Evolutionary conservation across 2,113 vertebrate genomes (phyloP).

Genomic region (Apodemus sylvaticus): DNA sequence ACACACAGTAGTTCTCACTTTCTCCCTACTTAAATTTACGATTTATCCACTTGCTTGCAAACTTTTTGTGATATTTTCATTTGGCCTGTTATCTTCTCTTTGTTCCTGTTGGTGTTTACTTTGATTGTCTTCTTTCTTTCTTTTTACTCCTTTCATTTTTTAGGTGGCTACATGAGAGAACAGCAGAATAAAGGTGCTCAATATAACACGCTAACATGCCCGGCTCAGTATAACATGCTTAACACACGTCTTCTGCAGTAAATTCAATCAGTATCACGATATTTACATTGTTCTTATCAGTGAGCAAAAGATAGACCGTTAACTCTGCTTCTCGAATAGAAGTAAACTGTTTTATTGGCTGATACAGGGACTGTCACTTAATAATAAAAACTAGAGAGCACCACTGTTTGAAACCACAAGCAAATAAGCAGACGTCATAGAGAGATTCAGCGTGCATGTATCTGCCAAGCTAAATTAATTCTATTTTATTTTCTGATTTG

Average conservation of each 20-base stretch:
- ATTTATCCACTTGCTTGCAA: background rate
- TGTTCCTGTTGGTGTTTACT: background rate
- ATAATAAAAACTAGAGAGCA: background rate
- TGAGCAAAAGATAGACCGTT: background rate
- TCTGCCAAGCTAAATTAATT: background rate
- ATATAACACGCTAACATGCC: background rate
- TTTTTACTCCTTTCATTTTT: background rate
- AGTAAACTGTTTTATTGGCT: background rate
- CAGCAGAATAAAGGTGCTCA: background rate
- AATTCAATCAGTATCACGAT: background rate
- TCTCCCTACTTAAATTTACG: constrained; percentile 9
- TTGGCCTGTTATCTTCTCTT: background rate
- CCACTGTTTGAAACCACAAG: background rate
- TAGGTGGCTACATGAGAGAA: background rate
- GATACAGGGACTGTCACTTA: background rate
- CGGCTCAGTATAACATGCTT: background rate
- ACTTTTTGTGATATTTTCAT: constrained; percentile 34
- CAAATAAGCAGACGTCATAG: background rate
- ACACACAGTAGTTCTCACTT: background rate
- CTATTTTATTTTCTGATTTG: constrained; percentile 1
- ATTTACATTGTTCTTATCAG: constrained; percentile 18
- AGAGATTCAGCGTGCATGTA: background rate
- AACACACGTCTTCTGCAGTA: background rate
- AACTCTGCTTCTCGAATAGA: background rate
- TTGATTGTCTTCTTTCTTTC: background rate